Conservation (phyloP, 2,113 vertebrate species). For the Cynopterus brachyotis region DNA sequence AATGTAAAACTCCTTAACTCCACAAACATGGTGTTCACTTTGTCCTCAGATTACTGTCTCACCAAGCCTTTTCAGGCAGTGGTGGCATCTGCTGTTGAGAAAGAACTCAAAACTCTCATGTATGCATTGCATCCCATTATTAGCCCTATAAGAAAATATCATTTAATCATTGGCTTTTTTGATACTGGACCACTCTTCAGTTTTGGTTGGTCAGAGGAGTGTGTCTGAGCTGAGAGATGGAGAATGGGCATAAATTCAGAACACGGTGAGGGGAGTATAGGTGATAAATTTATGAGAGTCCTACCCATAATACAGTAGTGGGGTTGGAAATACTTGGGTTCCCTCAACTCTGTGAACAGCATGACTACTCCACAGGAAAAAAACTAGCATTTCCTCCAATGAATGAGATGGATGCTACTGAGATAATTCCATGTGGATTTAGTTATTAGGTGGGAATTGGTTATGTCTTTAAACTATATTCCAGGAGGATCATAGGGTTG, state of each 20-base stretch:
- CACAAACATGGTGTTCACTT: not conserved
- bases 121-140: fast-evolving
- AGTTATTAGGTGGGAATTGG: not conserved
- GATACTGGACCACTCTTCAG: not conserved
- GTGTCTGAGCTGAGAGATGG: not conserved
- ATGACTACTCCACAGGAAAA: not conserved
- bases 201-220: not conserved
- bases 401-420: not conserved
- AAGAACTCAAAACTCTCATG: not conserved
- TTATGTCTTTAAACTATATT: not conserved
- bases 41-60: not conserved
- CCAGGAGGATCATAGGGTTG: not conserved
- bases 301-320: fast-evolving
- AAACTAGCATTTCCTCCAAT: not conserved
- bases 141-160: not conserved
- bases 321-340: too few species aligned
- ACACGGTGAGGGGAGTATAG: fast-evolving
- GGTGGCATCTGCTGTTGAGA: not conserved
- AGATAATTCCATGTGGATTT: not conserved
- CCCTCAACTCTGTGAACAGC: fast-evolving
- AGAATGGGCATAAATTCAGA: not conserved
- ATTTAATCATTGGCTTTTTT: fast-evolving
- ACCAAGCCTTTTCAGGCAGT: not conserved
- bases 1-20: constrained; percentile 70
- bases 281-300: not conserved